These are phyloP conservation scores for Episyrphus balteatus DNA, from an alignment of 1,140 invertebrate species.

Conservation along the genomic window DNA sequence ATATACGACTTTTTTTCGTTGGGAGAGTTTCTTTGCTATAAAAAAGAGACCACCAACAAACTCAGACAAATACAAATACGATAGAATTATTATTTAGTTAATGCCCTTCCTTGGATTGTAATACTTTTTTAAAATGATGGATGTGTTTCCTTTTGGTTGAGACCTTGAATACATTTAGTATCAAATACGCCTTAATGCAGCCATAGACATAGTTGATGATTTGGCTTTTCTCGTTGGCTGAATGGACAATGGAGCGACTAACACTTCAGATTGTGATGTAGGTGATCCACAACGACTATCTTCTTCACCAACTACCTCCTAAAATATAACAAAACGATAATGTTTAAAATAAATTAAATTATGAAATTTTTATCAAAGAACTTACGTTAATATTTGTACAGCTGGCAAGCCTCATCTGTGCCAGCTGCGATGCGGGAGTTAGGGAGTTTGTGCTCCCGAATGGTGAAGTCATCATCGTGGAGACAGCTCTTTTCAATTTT, in stretches of 20 bases:
- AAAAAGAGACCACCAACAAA: too few species aligned
- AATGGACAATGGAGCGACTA: slow-evolving; percentile 66
- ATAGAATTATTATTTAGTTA: too few species aligned
- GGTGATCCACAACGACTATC: slow-evolving; percentile 42
- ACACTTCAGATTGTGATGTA: slow-evolving; percentile 48
- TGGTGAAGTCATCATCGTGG: slow-evolving; percentile 83
- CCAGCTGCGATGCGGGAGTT: slow-evolving; percentile 59
- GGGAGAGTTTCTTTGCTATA: too few species aligned
- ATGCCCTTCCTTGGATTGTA: too few species aligned
- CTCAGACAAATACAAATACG: slow-evolving; percentile 11
- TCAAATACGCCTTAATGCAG: slow-evolving; percentile 40
- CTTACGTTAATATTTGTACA: slow-evolving; percentile 76
- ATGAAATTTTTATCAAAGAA: slow-evolving; percentile 12
- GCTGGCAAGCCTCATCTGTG: slow-evolving; percentile 70
- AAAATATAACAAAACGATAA: slow-evolving; percentile 22
- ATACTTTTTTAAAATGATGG: too few species aligned
- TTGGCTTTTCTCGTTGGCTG: slow-evolving; percentile 67
- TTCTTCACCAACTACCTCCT: slow-evolving; percentile 49
- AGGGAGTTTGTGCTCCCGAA: slow-evolving; percentile 69
- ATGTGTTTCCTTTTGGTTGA: too few species aligned
- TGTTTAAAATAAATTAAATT: not conserved
- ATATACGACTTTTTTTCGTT: too few species aligned
- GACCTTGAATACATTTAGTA: too few species aligned
- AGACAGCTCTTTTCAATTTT: slow-evolving; percentile 84
- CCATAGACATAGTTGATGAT: slow-evolving; percentile 45